Evolutionary conservation across 2,888 invertebrate genomes (phyloP), one percentile per base, ranked within the genome.

Genomic region (Xestia c-nigrum): DNA sequence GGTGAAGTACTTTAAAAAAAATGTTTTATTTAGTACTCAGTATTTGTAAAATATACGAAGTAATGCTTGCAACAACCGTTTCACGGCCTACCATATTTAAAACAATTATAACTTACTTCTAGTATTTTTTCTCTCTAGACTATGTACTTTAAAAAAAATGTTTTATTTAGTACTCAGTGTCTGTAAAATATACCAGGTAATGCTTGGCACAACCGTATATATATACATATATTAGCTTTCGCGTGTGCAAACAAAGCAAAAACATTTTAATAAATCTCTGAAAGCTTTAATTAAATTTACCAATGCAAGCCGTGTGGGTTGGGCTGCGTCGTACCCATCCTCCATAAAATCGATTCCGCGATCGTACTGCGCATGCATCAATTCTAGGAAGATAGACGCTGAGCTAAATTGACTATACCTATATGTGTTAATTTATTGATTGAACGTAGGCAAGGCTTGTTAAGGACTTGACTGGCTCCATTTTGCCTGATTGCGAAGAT

Each of bases 301-400:
- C 16, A 12, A 61, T 80, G 66, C 78, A 66, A 38, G 21, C 12
- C 10, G 52, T 38, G 16, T 38, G 77, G 70, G 40, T 24, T n/a
- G 38, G 40, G 14, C 16, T 71, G 43, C 55, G 52, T 59, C 24
- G 40, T 43, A 14, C 24, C 61, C 47, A 40, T 52, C 69, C 21
- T 40, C 38, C 61, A 50, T 50, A 16, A 38, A n/a, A 75, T 66
- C 40, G 65, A 65, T 47, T 70, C 46, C 7, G 50, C 43, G 57
- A 78, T 52, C 31, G 50, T 83, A 63, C 77, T 77, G 80, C 70
- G 77, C 83, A 83, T 80, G 83, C 83, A 77, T 80, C 43, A 69
- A 83, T 57, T 76, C n/a, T 61, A 24, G 16, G 31, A 80, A 47
- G 6, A 50, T 76, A 75, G 64, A 59, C 46, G 24, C 19, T 14